Conservation (phyloP, 2,113 vertebrate species). For the Bubo bubo region DNA sequence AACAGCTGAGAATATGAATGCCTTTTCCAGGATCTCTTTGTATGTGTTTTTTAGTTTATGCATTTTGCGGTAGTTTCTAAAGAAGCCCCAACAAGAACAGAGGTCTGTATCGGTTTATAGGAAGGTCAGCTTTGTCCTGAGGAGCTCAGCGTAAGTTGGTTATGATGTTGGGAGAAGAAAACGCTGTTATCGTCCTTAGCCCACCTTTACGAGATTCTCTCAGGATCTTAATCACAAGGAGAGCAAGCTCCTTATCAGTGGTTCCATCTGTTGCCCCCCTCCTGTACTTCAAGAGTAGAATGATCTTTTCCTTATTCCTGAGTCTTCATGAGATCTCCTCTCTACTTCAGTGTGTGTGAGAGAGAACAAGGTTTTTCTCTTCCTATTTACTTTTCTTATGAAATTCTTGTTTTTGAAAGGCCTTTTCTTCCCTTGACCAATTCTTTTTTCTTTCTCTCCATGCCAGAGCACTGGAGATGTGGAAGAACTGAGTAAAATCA, state of each 20-base stretch:
- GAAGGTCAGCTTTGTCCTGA: background rate
- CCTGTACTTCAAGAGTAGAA: background rate
- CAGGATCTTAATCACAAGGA: background rate
- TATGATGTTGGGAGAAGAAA: background rate
- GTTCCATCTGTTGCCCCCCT: background rate
- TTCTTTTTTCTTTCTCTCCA: background rate
- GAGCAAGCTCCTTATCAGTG: background rate
- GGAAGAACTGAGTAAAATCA: background rate
- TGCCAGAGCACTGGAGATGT: background rate
- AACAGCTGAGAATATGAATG: background rate
- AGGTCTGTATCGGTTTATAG: background rate
- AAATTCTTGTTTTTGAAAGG: background rate
- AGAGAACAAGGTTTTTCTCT: background rate
- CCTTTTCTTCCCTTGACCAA: background rate
- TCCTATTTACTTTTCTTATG: background rate
- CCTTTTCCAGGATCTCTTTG: background rate
- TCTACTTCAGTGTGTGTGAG: background rate
- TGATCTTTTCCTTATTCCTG: background rate
- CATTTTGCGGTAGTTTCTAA: background rate
- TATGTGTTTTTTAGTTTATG: background rate
- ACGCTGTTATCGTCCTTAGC: background rate
- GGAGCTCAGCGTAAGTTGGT: background rate
- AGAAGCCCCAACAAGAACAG: background rate
- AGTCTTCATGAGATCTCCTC: background rate
- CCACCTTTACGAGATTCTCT: background rate